Evolutionary conservation across 2,113 vertebrate species (phyloP).

Genomic region (Albula goreensis): DNA sequence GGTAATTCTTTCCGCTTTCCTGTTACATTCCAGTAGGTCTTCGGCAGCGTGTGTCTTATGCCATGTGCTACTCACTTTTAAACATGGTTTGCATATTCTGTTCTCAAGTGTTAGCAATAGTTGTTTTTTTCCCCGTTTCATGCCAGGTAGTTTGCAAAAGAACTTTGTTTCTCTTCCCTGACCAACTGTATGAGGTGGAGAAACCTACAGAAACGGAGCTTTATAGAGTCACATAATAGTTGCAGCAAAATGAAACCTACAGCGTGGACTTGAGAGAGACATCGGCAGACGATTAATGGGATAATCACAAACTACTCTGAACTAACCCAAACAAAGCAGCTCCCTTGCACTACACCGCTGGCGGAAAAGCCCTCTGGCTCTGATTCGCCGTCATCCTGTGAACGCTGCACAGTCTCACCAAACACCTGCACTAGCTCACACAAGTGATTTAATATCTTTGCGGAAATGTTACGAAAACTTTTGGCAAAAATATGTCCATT

Average conservation of each 20-base stretch:
- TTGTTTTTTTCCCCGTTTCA: neutral
- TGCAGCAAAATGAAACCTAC: neutral
- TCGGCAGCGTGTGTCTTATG: neutral
- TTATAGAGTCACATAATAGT: too few relatives aligned
- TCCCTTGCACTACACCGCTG: neutral
- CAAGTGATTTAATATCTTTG: neutral
- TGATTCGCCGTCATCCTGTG: neutral
- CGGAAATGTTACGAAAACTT: neutral
- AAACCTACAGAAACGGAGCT: too few relatives aligned
- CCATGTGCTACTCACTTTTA: neutral
- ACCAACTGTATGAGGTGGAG: neutral
- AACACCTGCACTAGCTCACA: neutral
- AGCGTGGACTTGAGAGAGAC: neutral
- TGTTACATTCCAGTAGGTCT: neutral
- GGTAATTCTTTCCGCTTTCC: neutral
- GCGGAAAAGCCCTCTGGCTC: neutral
- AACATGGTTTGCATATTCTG: too few relatives aligned
- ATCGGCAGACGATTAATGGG: neutral
- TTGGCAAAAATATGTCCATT: neutral
- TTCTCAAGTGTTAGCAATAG: neutral
- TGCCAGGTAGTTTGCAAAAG: neutral
- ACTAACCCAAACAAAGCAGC: neutral
- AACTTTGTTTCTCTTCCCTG: neutral
- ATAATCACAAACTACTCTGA: neutral
- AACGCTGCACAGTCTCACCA: neutral